Evolutionary conservation across 2,113 vertebrate species (phyloP), one percentile per base, ranked within the genome.

Genomic region (Poecilia latipinna): DNA sequence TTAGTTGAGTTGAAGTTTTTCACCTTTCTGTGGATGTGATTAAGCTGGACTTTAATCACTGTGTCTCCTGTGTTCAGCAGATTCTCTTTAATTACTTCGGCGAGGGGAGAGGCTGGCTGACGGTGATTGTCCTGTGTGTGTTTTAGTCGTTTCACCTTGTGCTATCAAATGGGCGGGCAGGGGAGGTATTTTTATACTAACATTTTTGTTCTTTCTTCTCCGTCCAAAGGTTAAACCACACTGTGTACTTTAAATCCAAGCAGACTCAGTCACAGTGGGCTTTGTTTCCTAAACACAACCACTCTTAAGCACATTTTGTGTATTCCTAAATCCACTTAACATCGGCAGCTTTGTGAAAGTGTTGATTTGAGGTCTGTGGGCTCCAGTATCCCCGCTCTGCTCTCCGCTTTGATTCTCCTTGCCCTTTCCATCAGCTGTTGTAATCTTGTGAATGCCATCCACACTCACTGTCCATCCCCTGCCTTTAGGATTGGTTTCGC

Each of bases 401-500:
- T 64, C 44, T 71, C 37, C 37, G 68, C 70, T 75, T 65, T 68
- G 64, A 62, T 63, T 79, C 71, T 73, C 69, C 69, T 68, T 77
- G 19, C 80, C 61, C 86, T 79, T 82, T 83, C 73, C 87, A 91
- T 92, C 86, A 89, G 48, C 66, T 17, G 68, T 82, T 88, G 85
- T 92, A 90, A 93, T 92, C 91, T 90, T 80, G 80, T 79, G 85
- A 89, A 91, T 84, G 77, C 82, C 83, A 86, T 86, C 85, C 89
- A 70, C 84, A 78, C 85, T 83, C 75, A 73, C 78, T 70, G 78
- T 72, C 92, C 89, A 89, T 91, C 79, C 82, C 76, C 80, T 82
- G 82, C 89, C 81, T 87, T 78, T 75, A 80, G 87, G 88, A 90
- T 86, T 86, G 88, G 89, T 86, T 90, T 90, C 85, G 81, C 75